Percentiles rank a stretch among this genome's conserved stretches.
phyloP scores from a whole-genome alignment of 2,113 vertebrate species.

The Erpornis zantholeuca region DNA sequence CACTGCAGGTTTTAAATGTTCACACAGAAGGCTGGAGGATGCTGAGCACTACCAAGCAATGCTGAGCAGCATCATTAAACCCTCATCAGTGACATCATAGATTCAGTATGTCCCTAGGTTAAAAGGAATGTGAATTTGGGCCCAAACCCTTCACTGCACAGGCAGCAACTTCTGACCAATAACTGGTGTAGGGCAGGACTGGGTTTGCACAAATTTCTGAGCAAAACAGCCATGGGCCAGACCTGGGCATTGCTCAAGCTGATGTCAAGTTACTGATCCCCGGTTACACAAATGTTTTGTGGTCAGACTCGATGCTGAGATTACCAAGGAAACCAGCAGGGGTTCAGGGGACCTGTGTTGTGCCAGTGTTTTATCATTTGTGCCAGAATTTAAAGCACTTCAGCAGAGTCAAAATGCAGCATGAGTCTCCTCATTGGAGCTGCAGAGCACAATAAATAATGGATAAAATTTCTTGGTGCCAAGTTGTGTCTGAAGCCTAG shows the following conservation, averaged over 20 bases:
- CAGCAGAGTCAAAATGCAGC: slow-evolving; percentile 40
- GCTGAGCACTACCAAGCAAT: background rate
- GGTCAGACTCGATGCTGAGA: background rate
- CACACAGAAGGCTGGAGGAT: background rate
- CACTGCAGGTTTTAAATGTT: background rate
- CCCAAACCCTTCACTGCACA: background rate
- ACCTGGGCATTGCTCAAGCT: background rate
- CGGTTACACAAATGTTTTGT: background rate
- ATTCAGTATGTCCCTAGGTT: background rate
- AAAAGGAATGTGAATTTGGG: background rate
- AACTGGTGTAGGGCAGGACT: background rate
- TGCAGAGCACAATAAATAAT: slow-evolving; percentile 55
- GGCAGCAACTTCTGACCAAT: background rate
- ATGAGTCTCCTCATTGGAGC: slow-evolving; percentile 12
- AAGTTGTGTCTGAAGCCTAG: background rate
- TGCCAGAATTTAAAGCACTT: slow-evolving; percentile 51
- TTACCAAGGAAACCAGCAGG: background rate
- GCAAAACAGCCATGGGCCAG: background rate
- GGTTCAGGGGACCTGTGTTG: slow-evolving; percentile 12
- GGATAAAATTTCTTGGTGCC: slow-evolving; percentile 31
- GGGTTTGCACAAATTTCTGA: background rate
- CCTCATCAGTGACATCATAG: background rate
- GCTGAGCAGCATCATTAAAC: background rate
- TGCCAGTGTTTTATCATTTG: slow-evolving; percentile 48
- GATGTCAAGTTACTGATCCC: background rate